Base-by-base conservation (phyloP, 2,113 vertebrate genomes). In the Poecilia latipinna region DNA sequence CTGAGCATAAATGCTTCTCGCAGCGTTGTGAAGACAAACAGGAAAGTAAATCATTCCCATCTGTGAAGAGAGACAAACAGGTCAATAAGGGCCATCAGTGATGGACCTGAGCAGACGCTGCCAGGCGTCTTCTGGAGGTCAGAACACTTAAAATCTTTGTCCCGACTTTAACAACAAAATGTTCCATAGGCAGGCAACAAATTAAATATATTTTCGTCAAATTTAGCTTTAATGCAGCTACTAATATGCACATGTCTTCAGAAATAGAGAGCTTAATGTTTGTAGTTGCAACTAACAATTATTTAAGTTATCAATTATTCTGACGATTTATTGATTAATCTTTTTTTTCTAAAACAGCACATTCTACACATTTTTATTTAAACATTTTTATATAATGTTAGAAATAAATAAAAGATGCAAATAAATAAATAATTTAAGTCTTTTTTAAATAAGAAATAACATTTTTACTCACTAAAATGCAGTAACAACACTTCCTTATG, bases 51-150 rank as follows among this genome's bases (percentile, higher is more conserved):
- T 90, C 75, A 78, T 87, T 87, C 72, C 70, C 85, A 85, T 88
- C 87, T 79, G 88, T 63, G 86, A 76, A 13, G 62, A 48, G 78
- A 89, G 86, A 91, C 88, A 91, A 91, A 85, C 88, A 62, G 90
- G 82, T 93, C 92, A 89, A 91, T 92, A 90, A 37, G 54, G 66
- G 68, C 78, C 67, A 90, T 92, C 90, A 91, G 90, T 90, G 89
- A 90, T 91, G 86, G 86, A 90, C 79, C 70, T 68, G 79, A 87
- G 77, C 72, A 33, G 68, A 29, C 3, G 29, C 29, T 29, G 29
- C 29, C 29, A 29, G 29, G 29, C 29, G 29, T 29, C 28, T 28
- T 28, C 28, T 28, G 28, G 28, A 28, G 28, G 28, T 28, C 29
- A 29, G 29, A 29, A 51, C 42, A 63, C 8, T 28, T 66, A 26